Evolutionary conservation across 2,797 vertebrate species (phyloP), one percentile per base, ranked within the genome.

Genomic region (Leuciscus waleckii): DNA sequence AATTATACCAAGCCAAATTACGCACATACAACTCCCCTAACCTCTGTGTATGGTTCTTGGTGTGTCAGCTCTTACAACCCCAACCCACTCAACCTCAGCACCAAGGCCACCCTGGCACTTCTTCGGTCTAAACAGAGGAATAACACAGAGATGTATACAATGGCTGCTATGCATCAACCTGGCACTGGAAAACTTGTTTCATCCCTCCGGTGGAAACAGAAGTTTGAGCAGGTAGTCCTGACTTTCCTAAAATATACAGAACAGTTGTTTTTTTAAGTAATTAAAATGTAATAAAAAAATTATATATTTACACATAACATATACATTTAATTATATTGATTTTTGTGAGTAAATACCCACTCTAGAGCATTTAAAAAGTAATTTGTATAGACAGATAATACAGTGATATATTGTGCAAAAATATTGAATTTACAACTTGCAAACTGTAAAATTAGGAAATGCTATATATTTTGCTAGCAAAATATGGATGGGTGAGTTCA

Each of bases 1-100:
- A 99, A 97, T 95, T 98, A 98, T 93, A 97, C 97, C 14, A 99
- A 98, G 94, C 98, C 98, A 88, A 99, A 94, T 94, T 97, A 95
- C 73, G 85, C 91, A 87, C 96, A 95, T 86, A 94, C 95, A 26
- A 95, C 94, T 35, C 91, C 95, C 80, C 95, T 94, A 63, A 95
- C 95, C 90, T 99, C 98, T 0, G 97, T 98, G 92, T 99, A 99
- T 95, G 96, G 94, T 87, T 97, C 97, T 1, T 99, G 98, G 98
- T 96, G 96, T 88, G 95, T 99, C 81, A 98, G 98, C 95, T 97
- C 97, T 0, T 97, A 97, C 93, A 98, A 99, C 87, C 98, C 98
- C 85, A 99, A 99, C 88, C 98, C 98, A 37, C 96, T 98, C 56
- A 97, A 96, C 90, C 94, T 99, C 87, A 98, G 94, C 93, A 99